Conservation (phyloP, 2,113 vertebrate genomes). For the Centropristis striata region DNA sequence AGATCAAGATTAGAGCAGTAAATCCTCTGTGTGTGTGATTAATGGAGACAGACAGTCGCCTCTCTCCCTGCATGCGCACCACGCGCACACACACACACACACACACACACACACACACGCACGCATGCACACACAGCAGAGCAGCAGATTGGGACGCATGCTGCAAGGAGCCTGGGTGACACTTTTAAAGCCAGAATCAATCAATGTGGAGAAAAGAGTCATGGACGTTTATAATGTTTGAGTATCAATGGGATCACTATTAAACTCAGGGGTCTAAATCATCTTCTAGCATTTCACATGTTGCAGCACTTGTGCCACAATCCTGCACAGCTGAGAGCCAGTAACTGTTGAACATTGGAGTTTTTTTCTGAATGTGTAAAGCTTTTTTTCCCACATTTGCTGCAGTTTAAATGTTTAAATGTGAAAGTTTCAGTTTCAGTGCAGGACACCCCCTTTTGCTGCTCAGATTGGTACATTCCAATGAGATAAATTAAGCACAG, state of each 20-base stretch:
- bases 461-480: slow-evolving; percentile 73
- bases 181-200: slow-evolving; percentile 77
- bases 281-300: not conserved
- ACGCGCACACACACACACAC: slow-evolving; percentile 19
- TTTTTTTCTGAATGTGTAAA: not conserved
- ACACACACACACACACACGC: slow-evolving; percentile 26
- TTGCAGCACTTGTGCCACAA: not conserved
- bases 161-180: slow-evolving; percentile 61
- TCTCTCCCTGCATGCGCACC: slow-evolving; percentile 27
- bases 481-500: slow-evolving; percentile 72
- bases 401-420: not conserved
- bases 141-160: slow-evolving; percentile 51
- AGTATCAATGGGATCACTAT: slow-evolving; percentile 24
- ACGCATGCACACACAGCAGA: slow-evolving; percentile 38
- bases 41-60: slow-evolving; percentile 78
- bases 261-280: slow-evolving; percentile 30
- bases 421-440: not conserved
- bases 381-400: not conserved
- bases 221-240: slow-evolving; percentile 52
- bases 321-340: not conserved
- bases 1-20: slow-evolving; percentile 76
- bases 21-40: slow-evolving; percentile 72
- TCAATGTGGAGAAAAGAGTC: slow-evolving; percentile 57
- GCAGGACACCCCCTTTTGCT: slow-evolving; percentile 16
- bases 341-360: not conserved